Evolutionary conservation across 1,140 invertebrate genomes (phyloP).

Genomic region (Drusus annulatus): DNA sequence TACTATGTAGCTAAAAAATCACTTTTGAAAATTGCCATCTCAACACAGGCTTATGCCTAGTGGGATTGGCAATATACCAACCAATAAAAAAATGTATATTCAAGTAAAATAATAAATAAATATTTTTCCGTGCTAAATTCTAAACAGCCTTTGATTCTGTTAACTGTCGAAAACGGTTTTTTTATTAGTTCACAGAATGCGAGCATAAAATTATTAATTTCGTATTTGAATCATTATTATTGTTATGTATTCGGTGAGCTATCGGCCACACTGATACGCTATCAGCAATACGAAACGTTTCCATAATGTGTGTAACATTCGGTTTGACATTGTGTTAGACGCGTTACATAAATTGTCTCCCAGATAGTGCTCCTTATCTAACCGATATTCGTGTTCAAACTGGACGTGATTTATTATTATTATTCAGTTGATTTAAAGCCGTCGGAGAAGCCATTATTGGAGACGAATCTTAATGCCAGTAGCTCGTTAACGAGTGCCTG

Average conservation of each 20-base stretch:
- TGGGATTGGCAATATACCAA: too few species aligned
- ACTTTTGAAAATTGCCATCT: too few species aligned
- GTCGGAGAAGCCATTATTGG: conserved; percentile 12
- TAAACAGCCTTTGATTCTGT: too few species aligned
- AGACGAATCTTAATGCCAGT: background rate
- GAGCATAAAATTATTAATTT: background rate
- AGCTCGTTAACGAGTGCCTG: too few species aligned
- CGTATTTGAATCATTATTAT: conserved; percentile 10
- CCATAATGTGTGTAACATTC: background rate
- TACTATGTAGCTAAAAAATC: too few species aligned
- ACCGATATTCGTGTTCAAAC: background rate
- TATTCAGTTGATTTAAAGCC: background rate
- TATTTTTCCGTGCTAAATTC: too few species aligned
- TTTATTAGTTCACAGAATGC: background rate
- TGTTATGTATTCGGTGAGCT: background rate
- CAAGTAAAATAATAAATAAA: too few species aligned
- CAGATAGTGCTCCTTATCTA: background rate
- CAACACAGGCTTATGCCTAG: too few species aligned
- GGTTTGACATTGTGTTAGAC: conserved; percentile 22
- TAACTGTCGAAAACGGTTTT: background rate
- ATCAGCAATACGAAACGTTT: background rate
- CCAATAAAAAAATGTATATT: too few species aligned
- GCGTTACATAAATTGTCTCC: background rate
- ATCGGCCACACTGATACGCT: conserved; percentile 23
- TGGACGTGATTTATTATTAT: too few species aligned